phyloP scores from a whole-genome alignment of 2,888 invertebrate genomes.

The Steinernema scapterisci region DNA sequence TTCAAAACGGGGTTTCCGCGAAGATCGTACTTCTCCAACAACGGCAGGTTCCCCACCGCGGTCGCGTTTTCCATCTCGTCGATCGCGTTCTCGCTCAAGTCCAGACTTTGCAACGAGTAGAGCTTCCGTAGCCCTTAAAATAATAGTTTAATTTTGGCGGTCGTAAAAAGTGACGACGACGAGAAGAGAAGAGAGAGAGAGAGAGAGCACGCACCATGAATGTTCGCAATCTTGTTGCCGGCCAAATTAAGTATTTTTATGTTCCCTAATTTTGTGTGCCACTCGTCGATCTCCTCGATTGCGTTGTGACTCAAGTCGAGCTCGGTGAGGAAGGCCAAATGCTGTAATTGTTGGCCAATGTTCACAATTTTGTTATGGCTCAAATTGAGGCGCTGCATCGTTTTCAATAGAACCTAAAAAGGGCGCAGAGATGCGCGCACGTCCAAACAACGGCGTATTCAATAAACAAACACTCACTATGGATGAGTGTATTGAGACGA shows the following conservation, averaged over 20 bases:
- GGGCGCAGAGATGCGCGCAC: too few species aligned
- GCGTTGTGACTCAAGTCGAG: constrained; percentile 82
- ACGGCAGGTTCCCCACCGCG: constrained; percentile 77
- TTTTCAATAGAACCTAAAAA: constrained; percentile 68
- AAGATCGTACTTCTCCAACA: constrained; percentile 83
- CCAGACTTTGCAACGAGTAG: constrained; percentile 83
- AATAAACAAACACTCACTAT: constrained; percentile 32
- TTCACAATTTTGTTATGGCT: constrained; percentile 80
- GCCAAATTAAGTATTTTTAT: constrained; percentile 76
- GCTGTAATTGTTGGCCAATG: constrained; percentile 77
- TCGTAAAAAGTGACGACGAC: background rate
- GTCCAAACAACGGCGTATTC: constrained; percentile 8
- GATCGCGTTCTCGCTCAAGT: constrained; percentile 85
- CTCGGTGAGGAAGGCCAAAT: constrained; percentile 78
- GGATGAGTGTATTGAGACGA: constrained; percentile 67
- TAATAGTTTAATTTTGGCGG: background rate
- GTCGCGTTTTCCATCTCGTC: constrained; percentile 74
- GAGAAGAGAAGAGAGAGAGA: too few species aligned
- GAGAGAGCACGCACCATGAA: constrained; percentile 66
- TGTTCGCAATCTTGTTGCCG: constrained; percentile 77
- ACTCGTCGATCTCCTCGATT: constrained; percentile 74
- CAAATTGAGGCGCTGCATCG: constrained; percentile 71
- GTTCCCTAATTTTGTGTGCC: constrained; percentile 85
- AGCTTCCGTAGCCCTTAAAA: constrained; percentile 74
- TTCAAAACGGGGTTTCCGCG: constrained; percentile 88